Base-by-base conservation (phyloP, 2,888 invertebrate species). In the Scrobipalpa atriplicella region DNA sequence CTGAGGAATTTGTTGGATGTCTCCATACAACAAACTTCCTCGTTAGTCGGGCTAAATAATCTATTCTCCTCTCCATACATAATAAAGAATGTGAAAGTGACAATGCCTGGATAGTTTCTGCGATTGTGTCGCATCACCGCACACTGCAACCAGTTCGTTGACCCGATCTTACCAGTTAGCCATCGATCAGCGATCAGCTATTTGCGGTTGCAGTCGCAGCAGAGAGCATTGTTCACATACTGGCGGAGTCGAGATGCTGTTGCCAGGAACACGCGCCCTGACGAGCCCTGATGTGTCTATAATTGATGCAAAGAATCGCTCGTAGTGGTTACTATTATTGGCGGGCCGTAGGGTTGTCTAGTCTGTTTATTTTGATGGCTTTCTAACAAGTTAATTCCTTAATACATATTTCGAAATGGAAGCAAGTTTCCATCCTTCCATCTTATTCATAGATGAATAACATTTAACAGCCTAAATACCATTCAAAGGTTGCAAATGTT, bases 221-320 rank as follows among this genome's bases (percentile, higher is more conserved):
- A 60, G 82, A 81, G 74, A 78, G 85, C 89, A 92, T 90, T 87
- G 86, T 85, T 84, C 84, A 85, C 90, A 92, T 92, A 85, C 84
- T 89, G 75, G 68, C 75, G 79, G 83, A 90, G 92, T 90, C 92
- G 89, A 78, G 80, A 77, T 73, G 83, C 80, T 73, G 83, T 80
- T 88, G 90, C 87, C 90, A 90, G 87, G 80, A 86, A 78, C 81
- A 70, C 75, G 77, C 78, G 88, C 86, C 86, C 77, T 77, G 79
- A 75, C 82, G 83, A 83, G 84, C 83, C 81, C 85, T 79, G 78
- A 80, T 83, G 81, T 77, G 78, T 84, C 85, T 85, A 79, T 80
- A 78, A 80, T 77, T 79, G 80, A 78, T 72, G 83, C 81, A 87
- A 89, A 91, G 87, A 89, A 87, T 84, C 78, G 75, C 78, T 78